phyloP scores from a whole-genome alignment of 1,140 invertebrate genomes.

The Drosophila grimshawi region DNA sequence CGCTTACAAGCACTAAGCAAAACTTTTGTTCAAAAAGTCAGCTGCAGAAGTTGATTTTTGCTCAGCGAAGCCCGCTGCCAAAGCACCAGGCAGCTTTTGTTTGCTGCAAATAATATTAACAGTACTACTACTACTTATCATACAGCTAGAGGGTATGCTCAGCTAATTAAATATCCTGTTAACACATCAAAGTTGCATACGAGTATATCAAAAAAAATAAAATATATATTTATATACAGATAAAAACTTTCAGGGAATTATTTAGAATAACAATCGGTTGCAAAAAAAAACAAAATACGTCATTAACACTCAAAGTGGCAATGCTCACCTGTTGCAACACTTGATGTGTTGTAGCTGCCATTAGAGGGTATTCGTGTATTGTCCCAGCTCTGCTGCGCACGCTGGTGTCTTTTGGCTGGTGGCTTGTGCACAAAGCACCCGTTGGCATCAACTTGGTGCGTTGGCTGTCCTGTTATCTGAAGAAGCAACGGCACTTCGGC shows the following conservation, averaged over 20 bases:
- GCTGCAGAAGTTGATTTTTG: slow-evolving; percentile 79
- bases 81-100: slow-evolving; percentile 56
- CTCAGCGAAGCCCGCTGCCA: slow-evolving; percentile 36
- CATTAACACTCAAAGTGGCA: no score
- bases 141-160: not conserved
- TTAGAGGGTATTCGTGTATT: slow-evolving; percentile 19
- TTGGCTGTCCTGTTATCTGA: not conserved
- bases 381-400: slow-evolving; percentile 10
- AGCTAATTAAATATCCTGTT: not conserved
- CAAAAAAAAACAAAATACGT: no score
- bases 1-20: slow-evolving; percentile 62
- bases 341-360: not conserved
- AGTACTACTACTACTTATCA: slow-evolving; percentile 24
- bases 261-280: no score
- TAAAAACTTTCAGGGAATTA: no score
- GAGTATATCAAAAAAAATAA: no score
- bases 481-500: not conserved
- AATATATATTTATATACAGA: no score
- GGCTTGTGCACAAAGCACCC: slow-evolving; percentile 10
- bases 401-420: not conserved
- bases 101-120: slow-evolving; percentile 79
- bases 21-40: slow-evolving; percentile 75
- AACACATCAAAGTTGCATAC: not conserved
- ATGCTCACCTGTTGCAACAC: not conserved
- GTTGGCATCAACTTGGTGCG: slow-evolving; percentile 10